A percentile compares a stretch with the other conserved stretches of the same genome.
Conservation (phyloP, 1,140 invertebrate species). For the Zaprionus ornatus region DNA sequence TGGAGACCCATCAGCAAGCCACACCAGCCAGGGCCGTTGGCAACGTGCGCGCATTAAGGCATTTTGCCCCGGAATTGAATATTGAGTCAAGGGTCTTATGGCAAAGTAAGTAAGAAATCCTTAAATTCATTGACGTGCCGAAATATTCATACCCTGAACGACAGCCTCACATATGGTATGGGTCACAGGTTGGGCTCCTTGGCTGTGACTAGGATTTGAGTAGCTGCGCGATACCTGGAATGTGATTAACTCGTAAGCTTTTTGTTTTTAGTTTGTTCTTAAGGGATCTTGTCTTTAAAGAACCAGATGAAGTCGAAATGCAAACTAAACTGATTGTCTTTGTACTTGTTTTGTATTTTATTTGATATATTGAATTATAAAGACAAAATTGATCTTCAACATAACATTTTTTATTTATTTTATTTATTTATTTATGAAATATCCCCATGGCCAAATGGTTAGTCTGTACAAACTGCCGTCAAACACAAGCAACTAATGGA, state of each 20-base stretch:
- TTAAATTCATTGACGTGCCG: constrained; percentile 10
- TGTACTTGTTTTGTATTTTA: no score
- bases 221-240: neutral
- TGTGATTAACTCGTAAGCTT: neutral
- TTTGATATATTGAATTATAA: no score
- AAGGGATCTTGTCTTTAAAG: no score
- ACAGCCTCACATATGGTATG: neutral
- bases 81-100: constrained; percentile 72
- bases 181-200: neutral
- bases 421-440: no score
- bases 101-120: constrained; percentile 34
- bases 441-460: no score
- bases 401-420: no score
- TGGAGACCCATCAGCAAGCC: neutral
- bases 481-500: no score
- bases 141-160: constrained; percentile 34
- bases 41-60: constrained; percentile 77
- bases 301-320: no score
- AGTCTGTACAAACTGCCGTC: no score
- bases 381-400: no score
- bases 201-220: neutral
- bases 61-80: constrained; percentile 72
- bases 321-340: no score
- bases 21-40: constrained; percentile 19
- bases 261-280: neutral